Evolutionary conservation across 2,888 invertebrate genomes (phyloP), one percentile per base, ranked within the genome.

Genomic region (Eilema depressum): DNA sequence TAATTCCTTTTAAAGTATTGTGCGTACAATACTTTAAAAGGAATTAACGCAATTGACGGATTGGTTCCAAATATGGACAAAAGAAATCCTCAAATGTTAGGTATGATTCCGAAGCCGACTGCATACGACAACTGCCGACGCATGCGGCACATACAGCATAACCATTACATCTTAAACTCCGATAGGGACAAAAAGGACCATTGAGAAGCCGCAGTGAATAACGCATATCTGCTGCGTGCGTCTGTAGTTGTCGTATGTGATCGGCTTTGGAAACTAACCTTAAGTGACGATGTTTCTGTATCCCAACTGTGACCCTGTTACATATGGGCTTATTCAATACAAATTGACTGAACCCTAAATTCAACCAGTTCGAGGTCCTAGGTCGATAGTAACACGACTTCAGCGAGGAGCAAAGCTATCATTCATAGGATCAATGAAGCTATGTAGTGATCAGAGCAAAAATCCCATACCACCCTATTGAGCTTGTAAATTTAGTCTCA

Each of bases 251-350:
- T n/a, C n/a, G n/a, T n/a, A n/a, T n/a, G n/a, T n/a, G n/a, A n/a
- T n/a, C n/a, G n/a, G n/a, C n/a, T n/a, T n/a, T n/a, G n/a, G n/a
- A n/a, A n/a, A n/a, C n/a, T n/a, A n/a, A n/a, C n/a, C n/a, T n/a
- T n/a, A n/a, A n/a, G 17, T 47, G 23, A 47, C 17, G 47, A 59
- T 63, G 41, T 63, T 64, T 10, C 5, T 47, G 20, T 28, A 28
- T 28, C 23, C 28, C 23, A 17, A 53, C n/a, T 23, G 12, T 57
- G 56, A 57, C 37, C 63, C 63, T 28, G 14, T 37, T 68, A 37
- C 14, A 63, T 63, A 68, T 63, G 57, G 33, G 57, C 57, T 66
- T 66, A 66, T 33, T 57, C 56, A 68, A 57, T 20, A 57, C 28
- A 26, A 37, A 57, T 63, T 10, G 28, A 57, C 41, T n/a, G 26